Base-by-base conservation (phyloP, 2,888 invertebrate genomes). In the Icerya purchasi region DNA sequence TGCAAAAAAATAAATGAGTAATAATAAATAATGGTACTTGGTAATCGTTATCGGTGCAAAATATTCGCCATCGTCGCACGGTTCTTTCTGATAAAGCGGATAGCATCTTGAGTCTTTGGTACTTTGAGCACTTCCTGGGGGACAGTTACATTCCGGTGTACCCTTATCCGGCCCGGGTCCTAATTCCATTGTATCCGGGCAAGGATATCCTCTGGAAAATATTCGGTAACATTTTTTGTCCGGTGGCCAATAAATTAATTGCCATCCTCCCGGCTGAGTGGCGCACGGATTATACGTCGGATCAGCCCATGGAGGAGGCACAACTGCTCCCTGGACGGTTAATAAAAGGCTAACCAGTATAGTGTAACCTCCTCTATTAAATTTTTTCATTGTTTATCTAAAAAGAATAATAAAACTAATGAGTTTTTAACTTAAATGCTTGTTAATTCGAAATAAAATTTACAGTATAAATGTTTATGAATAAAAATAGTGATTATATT, bases 221-320 rank as follows among this genome's bases (percentile, higher is more conserved):
- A 89, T 89, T 69, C 84, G 85, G 70, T 89, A 88, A 73, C 89
- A 89, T 71, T 84, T 81, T 63, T 84, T 83, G 69, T 89, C 82
- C 1, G 79, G 76, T 8, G 86, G 83, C 88, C 88, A 89, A 71
- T 82, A 87, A 59, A 89, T 76, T 69, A 87, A 76, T 67, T 88
- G 86, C 89, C 89, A 89, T 54, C 88, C 88, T 62, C 83, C 77
- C 0, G 86, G 82, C 70, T 83, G 80, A 2, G 78, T 74, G 2
- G 88, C 86, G 66, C 89, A 89, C 0, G 89, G 89, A 71, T 89
- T 89, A 66, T 79, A 76, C 63, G 78, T 76, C 1, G 86, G 83
- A 69, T 89, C 82, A 57, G 86, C 87, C 89, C 89, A 89, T 10
- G 86, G 86, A 1, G 89, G 89, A 49, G 88, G 83, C 65, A 85